Base-by-base conservation (phyloP, 1,140 invertebrate genomes). In the Coptotermes formosanus region DNA sequence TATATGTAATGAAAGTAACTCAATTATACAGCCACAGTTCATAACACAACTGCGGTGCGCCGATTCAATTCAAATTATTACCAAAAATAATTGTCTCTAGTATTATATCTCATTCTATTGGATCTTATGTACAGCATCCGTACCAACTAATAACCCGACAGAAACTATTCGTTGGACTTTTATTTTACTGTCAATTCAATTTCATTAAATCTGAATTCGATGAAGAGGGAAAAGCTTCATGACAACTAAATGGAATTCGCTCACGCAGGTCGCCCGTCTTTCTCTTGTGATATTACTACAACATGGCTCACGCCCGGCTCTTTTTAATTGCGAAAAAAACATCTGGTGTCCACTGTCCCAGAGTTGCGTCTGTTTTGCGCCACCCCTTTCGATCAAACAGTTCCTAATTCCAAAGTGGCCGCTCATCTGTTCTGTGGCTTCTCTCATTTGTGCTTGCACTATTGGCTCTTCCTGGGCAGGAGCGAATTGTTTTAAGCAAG, bases 31-130 rank as follows among this genome's bases (percentile, higher is more conserved):
- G 25, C 64, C n/a, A 30, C 14, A 75, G 25, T 75, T 75, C 3
- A 30, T n/a, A 6, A 30, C 25, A 75, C 3, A 8, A 75, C 6
- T 30, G 14, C 64, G 9, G 25, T 19, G 19, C 21, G 7, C 7
- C 64, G 64, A 75, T 75, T 30, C 64, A 75, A 75, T 75, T 75
- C n/a, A 75, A 8, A 75, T n/a, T 75, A 75, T 30, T 75, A 75
- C 25, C 64, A 75, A 75, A 75, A n/a, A 75, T 75, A 75, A n/a
- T 6, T 25, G 3, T 75, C 64, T 6, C 64, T 30, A 25, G n/a
- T 75, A 75, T 30, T 30, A 0, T 55, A 12, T 19, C 52, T 55
- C 52, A 55, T 55, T 55, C 52, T 1, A 55, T 55, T 55, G 16
- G 52, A 8, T 55, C 52, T 55, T 55, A 21, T 55, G 19, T 55